Evolutionary conservation across 2,797 vertebrate species (phyloP).

Genomic region (Acestrorhynchus altus): DNA sequence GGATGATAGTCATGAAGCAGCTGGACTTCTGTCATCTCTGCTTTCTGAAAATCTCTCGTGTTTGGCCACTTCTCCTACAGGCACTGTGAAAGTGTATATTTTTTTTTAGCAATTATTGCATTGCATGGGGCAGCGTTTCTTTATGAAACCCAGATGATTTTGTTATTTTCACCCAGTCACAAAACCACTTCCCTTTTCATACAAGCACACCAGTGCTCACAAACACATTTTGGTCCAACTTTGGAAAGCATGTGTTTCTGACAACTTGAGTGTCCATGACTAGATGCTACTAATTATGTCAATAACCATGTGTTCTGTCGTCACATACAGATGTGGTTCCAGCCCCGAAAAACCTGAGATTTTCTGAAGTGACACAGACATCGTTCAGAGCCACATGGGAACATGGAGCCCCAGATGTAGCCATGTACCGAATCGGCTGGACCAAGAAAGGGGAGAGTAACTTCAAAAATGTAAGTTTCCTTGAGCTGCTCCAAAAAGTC

Average conservation of each 20-base stretch:
- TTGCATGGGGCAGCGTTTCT: slow-evolving; percentile 19
- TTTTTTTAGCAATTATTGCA: slow-evolving; percentile 32
- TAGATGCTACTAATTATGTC: background rate
- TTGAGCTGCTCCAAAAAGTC: background rate
- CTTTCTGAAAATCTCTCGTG: slow-evolving; percentile 28
- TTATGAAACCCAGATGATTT: slow-evolving; percentile 43
- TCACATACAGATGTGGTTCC: slow-evolving; percentile 85
- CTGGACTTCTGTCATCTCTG: slow-evolving; percentile 7
- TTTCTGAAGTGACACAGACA: slow-evolving; percentile 85
- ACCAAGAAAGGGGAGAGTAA: slow-evolving; percentile 74
- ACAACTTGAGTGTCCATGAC: background rate
- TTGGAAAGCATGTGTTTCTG: background rate
- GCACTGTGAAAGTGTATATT: slow-evolving; percentile 40
- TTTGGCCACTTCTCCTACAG: slow-evolving; percentile 17
- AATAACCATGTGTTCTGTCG: slow-evolving; percentile 17
- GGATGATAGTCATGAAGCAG: slow-evolving; percentile 14
- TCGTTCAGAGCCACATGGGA: slow-evolving; percentile 93
- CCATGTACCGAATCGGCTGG: slow-evolving; percentile 91
- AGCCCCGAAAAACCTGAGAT: slow-evolving; percentile 86
- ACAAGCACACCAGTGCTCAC: slow-evolving; percentile 26
- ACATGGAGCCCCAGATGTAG: slow-evolving; percentile 90
- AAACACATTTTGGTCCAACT: background rate
- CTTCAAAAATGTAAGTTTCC: slow-evolving; percentile 57
- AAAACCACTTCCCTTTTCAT: slow-evolving; percentile 31
- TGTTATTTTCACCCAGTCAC: slow-evolving; percentile 41